Base-by-base conservation (phyloP, 2,797 vertebrate species). In the Echeneis naucrates region DNA sequence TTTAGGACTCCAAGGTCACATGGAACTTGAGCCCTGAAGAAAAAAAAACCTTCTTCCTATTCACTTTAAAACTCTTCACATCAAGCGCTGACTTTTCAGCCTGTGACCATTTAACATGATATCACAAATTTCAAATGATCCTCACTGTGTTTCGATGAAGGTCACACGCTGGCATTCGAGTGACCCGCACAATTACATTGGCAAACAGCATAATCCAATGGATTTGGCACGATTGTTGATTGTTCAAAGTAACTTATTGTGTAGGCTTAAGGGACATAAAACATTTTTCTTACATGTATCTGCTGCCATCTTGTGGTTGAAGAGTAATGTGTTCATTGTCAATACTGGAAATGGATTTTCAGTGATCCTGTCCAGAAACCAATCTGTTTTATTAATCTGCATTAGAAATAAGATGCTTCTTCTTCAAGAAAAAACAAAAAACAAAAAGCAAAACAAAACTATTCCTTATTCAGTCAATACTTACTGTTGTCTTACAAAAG, bases 231-330 rank as follows among this genome's bases (percentile, higher is more conserved):
- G 37, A 57, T 2, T 2, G 19, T 42, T 30, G 23, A 17, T n/a
- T 54, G 24, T 57, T 58, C 17, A 55, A 38, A 38, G 14, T 4
- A 52, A 24, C 11, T 38, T 61, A 6, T 8, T 5, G 6, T 60
- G 21, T 27, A 52, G 19, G 5, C 1, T 1, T 35, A 7, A 27
- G n/a, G 4, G 3, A 19, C 19, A 23, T 4, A 2, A 10, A 8
- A 13, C 7, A 14, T 6, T 68, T 82, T 57, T 73, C 10, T 58
- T 14, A 33, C 23, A 60, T 45, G 54, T 61, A 75, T 75, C 57
- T 92, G 85, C 87, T 88, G 89, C 87, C 85, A 80, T 81, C 92
- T 90, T 42, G 82, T 91, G 89, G 68, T 80, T 27, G 27, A 56
- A 45, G 1, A 30, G n/a, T 12, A 62, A 48, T 17, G 0, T 50